Base-by-base conservation (phyloP, 1,140 invertebrate genomes). In the Gonatopus flavifemur region DNA sequence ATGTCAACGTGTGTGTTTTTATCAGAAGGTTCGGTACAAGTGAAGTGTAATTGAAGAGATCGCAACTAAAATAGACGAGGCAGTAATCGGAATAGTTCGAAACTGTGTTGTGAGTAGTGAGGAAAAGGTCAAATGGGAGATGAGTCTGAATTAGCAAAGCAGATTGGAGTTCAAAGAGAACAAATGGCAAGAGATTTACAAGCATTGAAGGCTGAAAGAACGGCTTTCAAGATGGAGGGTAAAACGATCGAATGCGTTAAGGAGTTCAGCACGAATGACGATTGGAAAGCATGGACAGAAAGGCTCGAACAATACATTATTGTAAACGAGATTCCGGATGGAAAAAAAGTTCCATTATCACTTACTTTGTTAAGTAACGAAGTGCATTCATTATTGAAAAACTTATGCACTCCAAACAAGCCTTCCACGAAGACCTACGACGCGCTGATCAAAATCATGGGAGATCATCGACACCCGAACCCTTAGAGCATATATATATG, bases 401-500 rank as follows among this genome's bases (percentile, higher is more conserved):
- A 59, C 41, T 40, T 62, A 20, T 59, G 54, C 13, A 47, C 41
- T 10, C 60, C 54, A 4, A 9, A 16, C 0, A 1, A n/a, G 5
- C 56, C 60, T 7, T 20, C 49, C 1, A 16, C 12, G 2, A 19
- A 19, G 15, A 40, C 47, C 9, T 32, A 49, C 0, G 9, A 12
- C 0, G 19, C 49, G 3, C 6, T 62, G 12, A 46, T 2, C n/a
- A n/a, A n/a, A n/a, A n/a, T n/a, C n/a, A n/a, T n/a, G n/a, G n/a
- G n/a, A n/a, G n/a, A n/a, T n/a, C 57, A 59, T 16, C 10, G 56
- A 16, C 40, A 62, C 10, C 60, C n/a, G n/a, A n/a, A n/a, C n/a
- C n/a, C n/a, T n/a, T n/a, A n/a, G n/a, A n/a, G n/a, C n/a, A n/a
- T n/a, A n/a, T n/a, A n/a, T n/a, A n/a, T n/a, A n/a, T n/a, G n/a